Evolutionary conservation across 1,140 invertebrate genomes (phyloP), one percentile per base, ranked within the genome.

Genomic region (Ladona fulva): DNA sequence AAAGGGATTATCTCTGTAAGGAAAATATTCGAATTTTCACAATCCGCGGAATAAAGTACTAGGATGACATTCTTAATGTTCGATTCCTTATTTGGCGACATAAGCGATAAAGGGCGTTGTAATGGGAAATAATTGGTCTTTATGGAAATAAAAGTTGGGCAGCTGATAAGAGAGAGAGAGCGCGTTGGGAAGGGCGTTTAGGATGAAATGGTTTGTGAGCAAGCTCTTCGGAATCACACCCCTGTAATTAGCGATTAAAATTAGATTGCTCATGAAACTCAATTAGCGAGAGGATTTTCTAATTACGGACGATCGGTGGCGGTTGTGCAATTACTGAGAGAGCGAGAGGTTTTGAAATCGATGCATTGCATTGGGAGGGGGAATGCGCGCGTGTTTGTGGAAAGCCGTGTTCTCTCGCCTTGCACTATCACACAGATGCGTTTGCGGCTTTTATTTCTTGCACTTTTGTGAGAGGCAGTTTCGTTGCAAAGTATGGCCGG

Each of bases 191-290:
- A 19, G n/a, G 52, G 52, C 52, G 12, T 12, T 66, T 66, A 22
- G 52, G 52, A 19, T 66, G 52, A 66, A 66, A 66, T 66, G 52
- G 52, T 66, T 66, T 66, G 52, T 66, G 52, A 66, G 52, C 52
- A 52, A 52, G 44, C 44, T 52, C 44, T 66, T 66, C 52, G 52
- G 52, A 66, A 66, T 66, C 52, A 66, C 52, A 66, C 52, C 52
- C 52, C 52, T 66, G 52, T 66, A 66, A 66, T 66, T 66, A 66
- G 52, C 52, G 52, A 66, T 66, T 66, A 66, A 66, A 66, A 66
- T 66, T 66, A 66, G n/a, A 66, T 66, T 66, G 16, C 52, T 66
- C 52, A 66, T 66, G 52, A 66, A 66, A 66, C 52, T 66, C 52
- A 66, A 66, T 66, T 66, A 66, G 52, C 52, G 52, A 22, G 52